Percentiles rank a stretch among this genome's conserved stretches.
Evolutionary conservation across 1,140 invertebrate genomes (phyloP).

Genomic region (Drosophila virilis): DNA sequence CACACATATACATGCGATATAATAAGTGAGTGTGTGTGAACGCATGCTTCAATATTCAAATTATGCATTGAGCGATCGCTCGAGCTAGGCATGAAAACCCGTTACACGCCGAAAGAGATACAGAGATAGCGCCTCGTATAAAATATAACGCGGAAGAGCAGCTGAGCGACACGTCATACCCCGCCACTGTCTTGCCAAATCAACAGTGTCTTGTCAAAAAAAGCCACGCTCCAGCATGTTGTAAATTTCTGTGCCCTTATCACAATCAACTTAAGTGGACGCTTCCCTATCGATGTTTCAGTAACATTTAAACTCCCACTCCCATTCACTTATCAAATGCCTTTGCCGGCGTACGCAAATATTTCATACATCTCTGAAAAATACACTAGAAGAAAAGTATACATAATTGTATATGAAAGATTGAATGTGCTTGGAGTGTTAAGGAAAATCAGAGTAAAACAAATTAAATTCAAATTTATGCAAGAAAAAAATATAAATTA

Average conservation of each 20-base stretch:
- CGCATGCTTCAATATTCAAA: slow-evolving; percentile 55
- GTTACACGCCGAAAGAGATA: slow-evolving; percentile 51
- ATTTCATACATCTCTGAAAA: background rate
- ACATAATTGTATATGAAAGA: no score
- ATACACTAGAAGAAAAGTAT: background rate
- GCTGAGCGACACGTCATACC: slow-evolving; percentile 67
- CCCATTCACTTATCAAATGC: slow-evolving; percentile 22
- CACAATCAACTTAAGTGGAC: slow-evolving; percentile 46
- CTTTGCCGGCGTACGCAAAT: slow-evolving; percentile 14
- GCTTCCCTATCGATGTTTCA: slow-evolving; percentile 34
- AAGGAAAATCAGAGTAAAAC: no score
- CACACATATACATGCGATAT: slow-evolving; percentile 8
- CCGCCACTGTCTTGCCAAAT: slow-evolving; percentile 48
- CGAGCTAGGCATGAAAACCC: slow-evolving; percentile 57
- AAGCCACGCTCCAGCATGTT: slow-evolving; percentile 58
- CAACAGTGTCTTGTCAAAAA: slow-evolving; percentile 55
- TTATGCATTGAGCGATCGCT: slow-evolving; percentile 46
- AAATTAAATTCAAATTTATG: no score
- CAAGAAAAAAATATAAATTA: no score
- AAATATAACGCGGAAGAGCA: slow-evolving; percentile 36
- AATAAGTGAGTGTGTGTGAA: slow-evolving; percentile 21
- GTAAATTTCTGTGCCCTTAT: slow-evolving; percentile 61
- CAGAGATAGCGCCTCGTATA: slow-evolving; percentile 28
- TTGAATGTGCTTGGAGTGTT: no score
- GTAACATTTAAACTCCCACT: slow-evolving; percentile 10